Percentiles rank a stretch among this genome's conserved stretches.
These are phyloP conservation scores for Brenthis ino DNA, from an alignment of 2,888 invertebrate genomes.

Conservation along the genomic window DNA sequence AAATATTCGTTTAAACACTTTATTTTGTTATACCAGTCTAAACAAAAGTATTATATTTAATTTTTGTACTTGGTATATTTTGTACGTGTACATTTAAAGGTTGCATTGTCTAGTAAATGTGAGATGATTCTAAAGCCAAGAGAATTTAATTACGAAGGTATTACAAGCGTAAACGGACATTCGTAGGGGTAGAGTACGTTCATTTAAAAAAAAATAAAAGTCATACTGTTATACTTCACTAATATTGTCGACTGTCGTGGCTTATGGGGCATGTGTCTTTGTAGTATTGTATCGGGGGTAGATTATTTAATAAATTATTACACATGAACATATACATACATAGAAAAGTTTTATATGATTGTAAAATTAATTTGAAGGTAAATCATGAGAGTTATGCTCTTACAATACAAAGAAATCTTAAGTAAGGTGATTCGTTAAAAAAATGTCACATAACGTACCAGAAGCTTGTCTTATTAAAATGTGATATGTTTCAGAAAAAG, in stretches of 20 bases:
- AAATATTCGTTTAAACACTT: too few species aligned
- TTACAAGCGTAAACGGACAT: constrained; percentile 35
- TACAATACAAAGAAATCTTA: neutral
- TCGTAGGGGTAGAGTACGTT: constrained; percentile 32
- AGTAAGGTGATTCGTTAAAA: neutral
- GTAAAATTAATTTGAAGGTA: neutral
- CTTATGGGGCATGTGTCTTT: too few species aligned
- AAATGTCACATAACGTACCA: neutral
- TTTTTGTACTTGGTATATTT: constrained; percentile 12
- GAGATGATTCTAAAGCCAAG: constrained; percentile 40
- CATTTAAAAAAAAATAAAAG: neutral
- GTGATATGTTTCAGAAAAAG: constrained; percentile 71
- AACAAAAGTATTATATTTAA: neutral
- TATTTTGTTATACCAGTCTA: too few species aligned
- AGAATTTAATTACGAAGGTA: constrained; percentile 43
- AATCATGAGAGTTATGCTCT: too few species aligned
- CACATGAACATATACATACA: too few species aligned
- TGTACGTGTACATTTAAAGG: constrained; percentile 14
- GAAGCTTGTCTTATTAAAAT: constrained; percentile 58
- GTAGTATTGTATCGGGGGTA: neutral
- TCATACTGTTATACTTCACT: too few species aligned
- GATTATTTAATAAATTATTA: neutral
- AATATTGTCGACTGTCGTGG: too few species aligned
- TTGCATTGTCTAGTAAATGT: constrained; percentile 39
- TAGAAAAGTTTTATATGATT: too few species aligned